Base-by-base conservation (phyloP, 1,140 invertebrate genomes). In the Helicorthomorpha holstii region DNA sequence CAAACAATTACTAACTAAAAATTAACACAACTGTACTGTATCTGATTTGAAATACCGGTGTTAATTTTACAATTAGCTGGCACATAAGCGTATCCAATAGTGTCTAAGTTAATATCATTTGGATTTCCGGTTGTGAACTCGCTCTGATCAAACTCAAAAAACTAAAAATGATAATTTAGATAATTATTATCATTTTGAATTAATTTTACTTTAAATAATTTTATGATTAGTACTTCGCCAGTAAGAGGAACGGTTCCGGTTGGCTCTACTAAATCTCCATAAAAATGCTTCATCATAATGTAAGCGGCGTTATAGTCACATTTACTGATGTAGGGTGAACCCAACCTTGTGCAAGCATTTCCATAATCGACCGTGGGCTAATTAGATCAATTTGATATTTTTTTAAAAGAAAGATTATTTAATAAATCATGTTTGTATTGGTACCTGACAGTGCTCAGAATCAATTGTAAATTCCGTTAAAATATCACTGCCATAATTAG, bases 241-340 rank as follows among this genome's bases (percentile, higher is more conserved):
- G 29, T 34, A 7, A 7, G 29, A 7, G 29, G 16, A 16, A 7
- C 16, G 16, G 29, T 7, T 29, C 46, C 21, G 44, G 29, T 34
- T 10, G 61, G 61, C 25, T 51, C 24, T 10, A 10, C 42, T 10
- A 61, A 47, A 19, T 34, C 61, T 12, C 64, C 64, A 56, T 70
- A 68, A 19, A 71, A 59, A 48, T 61, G 58, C 53, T 68, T 68
- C 0, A 71, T 55, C 24, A 67, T 58, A 34, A 69, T 57, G 55
- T 57, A 69, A 22, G 68, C 67, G 4, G 64, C 64, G 27, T 63
- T 57, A 54, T 69, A 70, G 27, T 59, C 55, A 54, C 69, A 70
- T 47, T 69, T 66, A 54, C 63, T 66, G 27, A 71, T 52, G 48
- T 61, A 70, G 21, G 26, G 38, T 7, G 29, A 34, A 7, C 29